Evolutionary conservation across 2,113 vertebrate genomes (phyloP).

Genomic region (Corynorhinus townsendii): DNA sequence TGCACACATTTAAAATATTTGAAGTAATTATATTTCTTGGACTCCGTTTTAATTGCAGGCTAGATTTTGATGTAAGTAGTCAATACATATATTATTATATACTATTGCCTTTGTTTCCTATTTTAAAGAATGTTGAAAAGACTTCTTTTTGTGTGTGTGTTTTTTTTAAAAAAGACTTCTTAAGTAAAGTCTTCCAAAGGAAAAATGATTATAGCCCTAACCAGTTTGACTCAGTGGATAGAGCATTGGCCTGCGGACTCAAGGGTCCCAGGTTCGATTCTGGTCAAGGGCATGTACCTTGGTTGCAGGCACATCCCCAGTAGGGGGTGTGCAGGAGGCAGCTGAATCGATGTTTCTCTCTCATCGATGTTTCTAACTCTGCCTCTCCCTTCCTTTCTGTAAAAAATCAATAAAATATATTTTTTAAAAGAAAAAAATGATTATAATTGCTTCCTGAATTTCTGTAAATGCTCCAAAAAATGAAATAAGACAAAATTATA

Average conservation of each 20-base stretch:
- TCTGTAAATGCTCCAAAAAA: neutral
- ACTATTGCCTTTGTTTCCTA: neutral
- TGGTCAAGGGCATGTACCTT: no score
- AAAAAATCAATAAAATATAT: no score
- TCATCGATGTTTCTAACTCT: no score
- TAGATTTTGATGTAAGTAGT: neutral
- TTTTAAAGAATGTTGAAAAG: slow-evolving; percentile 21
- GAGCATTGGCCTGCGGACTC: no score
- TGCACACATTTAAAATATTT: neutral
- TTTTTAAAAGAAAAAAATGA: no score
- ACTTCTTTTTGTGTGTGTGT: neutral
- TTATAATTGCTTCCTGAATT: neutral
- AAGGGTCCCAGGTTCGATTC: no score
- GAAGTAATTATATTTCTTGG: neutral
- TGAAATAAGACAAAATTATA: neutral
- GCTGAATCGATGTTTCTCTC: no score
- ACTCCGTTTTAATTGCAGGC: neutral
- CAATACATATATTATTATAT: neutral
- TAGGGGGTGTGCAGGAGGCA: no score
- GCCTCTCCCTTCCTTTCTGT: no score
- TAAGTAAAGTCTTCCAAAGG: neutral
- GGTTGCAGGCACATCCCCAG: no score
- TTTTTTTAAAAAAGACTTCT: neutral
- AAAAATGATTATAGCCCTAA: neutral
- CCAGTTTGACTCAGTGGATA: no score